These are phyloP conservation scores for Cheumatopsyche charites DNA, from an alignment of 1,140 invertebrate genomes.

Conservation along the genomic window DNA sequence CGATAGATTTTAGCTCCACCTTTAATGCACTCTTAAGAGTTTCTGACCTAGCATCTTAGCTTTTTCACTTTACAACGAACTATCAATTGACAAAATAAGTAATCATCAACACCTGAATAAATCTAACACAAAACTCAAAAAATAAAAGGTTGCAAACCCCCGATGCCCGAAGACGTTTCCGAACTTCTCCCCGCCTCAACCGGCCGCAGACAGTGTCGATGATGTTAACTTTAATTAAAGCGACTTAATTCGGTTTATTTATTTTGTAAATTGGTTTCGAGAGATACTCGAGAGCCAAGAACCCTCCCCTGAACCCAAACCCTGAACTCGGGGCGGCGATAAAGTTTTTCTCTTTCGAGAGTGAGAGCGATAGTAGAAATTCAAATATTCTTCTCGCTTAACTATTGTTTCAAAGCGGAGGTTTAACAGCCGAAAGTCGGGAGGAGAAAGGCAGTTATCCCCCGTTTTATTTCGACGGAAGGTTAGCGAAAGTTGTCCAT, in stretches of 20 bases:
- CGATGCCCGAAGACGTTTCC: too few relatives aligned
- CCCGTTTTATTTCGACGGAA: conserved; percentile 6
- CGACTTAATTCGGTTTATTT: conserved; percentile 26
- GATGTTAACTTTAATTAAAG: conserved; percentile 28
- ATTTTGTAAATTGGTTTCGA: conserved; percentile 27
- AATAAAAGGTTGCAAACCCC: too few relatives aligned
- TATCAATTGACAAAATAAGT: too few relatives aligned
- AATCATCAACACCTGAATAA: too few relatives aligned
- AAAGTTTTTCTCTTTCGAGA: conserved; percentile 24
- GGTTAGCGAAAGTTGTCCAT: conserved; percentile 2
- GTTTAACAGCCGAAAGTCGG: conserved; percentile 22
- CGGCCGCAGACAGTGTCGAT: conserved; percentile 22
- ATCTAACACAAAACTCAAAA: too few relatives aligned
- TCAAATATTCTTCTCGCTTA: conserved; percentile 18
- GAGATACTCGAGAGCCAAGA: neutral
- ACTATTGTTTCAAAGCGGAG: conserved; percentile 22
- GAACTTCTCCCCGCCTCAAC: neutral
- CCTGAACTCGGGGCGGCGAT: conserved; percentile 1
- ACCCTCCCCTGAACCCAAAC: too few relatives aligned
- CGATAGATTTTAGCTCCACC: too few relatives aligned
- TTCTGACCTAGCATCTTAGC: too few relatives aligned
- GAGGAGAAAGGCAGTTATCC: neutral
- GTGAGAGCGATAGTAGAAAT: conserved; percentile 25
- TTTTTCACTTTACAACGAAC: too few relatives aligned
- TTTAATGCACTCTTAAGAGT: too few relatives aligned